A percentile compares a stretch with the other conserved stretches of the same genome.
These are phyloP conservation scores for Chrysemys picta DNA, from an alignment of 2,113 vertebrate species.

Conservation along the genomic window DNA sequence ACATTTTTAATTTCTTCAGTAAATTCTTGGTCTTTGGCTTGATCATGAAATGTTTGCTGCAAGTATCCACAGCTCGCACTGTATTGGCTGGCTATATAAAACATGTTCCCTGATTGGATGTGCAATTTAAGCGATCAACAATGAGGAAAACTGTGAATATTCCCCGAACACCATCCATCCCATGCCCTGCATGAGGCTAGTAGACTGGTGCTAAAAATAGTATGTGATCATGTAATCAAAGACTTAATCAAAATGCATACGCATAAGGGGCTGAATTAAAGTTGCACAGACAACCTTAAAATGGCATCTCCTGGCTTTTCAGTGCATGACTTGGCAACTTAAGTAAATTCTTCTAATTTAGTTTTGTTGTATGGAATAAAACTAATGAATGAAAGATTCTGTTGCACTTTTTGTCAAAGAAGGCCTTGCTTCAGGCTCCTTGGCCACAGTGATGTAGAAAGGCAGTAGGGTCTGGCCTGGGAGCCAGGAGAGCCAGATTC, in stretches of 20 bases:
- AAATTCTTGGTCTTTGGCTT: neutral
- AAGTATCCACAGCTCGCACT: neutral
- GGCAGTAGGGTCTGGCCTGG: neutral
- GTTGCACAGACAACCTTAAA: neutral
- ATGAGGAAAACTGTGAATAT: neutral
- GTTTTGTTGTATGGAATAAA: neutral
- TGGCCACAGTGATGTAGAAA: rapidly evolving
- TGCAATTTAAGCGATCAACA: neutral
- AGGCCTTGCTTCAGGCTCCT: neutral
- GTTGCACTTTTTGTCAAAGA: neutral
- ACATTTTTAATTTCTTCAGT: rapidly evolving
- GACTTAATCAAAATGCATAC: neutral
- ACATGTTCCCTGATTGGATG: neutral
- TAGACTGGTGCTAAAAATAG: rapidly evolving
- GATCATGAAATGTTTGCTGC: neutral
- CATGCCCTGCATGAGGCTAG: neutral
- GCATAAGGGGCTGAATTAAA: neutral
- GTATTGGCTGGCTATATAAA: neutral
- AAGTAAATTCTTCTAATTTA: neutral
- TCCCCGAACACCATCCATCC: neutral
- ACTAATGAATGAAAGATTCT: neutral
- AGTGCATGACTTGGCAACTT: neutral
- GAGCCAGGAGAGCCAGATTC: neutral
- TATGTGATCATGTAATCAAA: neutral
- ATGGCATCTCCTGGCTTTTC: neutral